Evolutionary conservation across 2,888 invertebrate species (phyloP).

Genomic region (Epinotia demarniana): DNA sequence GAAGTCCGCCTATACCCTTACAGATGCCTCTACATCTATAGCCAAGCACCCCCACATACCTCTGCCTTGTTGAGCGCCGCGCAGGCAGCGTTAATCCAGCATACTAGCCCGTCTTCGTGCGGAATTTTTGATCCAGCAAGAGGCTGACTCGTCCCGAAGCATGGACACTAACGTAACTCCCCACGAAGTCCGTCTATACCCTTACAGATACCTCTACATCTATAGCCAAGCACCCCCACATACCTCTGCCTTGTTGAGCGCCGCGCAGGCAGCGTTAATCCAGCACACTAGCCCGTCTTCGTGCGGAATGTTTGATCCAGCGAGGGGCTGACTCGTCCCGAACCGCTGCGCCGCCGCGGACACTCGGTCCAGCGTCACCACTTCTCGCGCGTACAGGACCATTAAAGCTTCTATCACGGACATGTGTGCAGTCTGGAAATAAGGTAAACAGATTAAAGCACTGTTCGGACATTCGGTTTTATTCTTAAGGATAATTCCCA

Average conservation of each 20-base stretch:
- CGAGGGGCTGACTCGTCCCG: slow-evolving; percentile 76
- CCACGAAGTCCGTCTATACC: too few relatives aligned
- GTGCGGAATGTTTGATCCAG: slow-evolving; percentile 84
- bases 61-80: slow-evolving; percentile 87
- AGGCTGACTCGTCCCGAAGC: slow-evolving; percentile 68
- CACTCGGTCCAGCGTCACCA: slow-evolving; percentile 94
- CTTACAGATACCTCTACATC: too few relatives aligned
- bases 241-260: slow-evolving; percentile 86
- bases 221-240: background rate
- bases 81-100: slow-evolving; percentile 96
- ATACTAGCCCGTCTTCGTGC: slow-evolving; percentile 92
- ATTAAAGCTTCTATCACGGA: slow-evolving; percentile 97
- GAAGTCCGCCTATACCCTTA: background rate
- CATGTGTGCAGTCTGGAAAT: slow-evolving; percentile 95
- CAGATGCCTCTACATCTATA: background rate
- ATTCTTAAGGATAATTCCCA: too few relatives aligned
- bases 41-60: slow-evolving; percentile 56
- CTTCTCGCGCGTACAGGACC: slow-evolving; percentile 96
- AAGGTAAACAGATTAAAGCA: slow-evolving; percentile 25
- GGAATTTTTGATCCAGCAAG: slow-evolving; percentile 81
- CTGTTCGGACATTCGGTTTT: background rate
- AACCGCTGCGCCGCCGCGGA: slow-evolving; percentile 93
- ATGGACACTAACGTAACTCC: too few relatives aligned
- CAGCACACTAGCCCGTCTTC: slow-evolving; percentile 94
- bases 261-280: slow-evolving; percentile 94